Evolutionary conservation across 2,113 vertebrate species (phyloP), one percentile per base, ranked within the genome.

Genomic region (Corvus hawaiiensis): DNA sequence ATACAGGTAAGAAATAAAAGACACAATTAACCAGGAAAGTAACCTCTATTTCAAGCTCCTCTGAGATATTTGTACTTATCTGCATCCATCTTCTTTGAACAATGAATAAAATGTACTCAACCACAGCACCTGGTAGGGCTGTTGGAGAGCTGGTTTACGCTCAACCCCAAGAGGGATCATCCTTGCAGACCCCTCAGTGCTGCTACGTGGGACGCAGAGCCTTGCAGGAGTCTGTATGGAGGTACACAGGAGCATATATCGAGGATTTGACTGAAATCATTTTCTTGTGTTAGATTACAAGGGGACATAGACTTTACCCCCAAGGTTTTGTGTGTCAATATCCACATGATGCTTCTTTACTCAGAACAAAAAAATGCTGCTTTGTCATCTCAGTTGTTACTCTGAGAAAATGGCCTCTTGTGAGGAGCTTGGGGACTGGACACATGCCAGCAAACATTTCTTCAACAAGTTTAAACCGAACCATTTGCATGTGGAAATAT

Each of bases 381-480:
- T 87, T 88, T 54, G 56, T 75, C 61, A 61, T 52, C 23, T 93
- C 58, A 76, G 51, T 13, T 61, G 69, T 55, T 94, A 85, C 84
- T 89, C 84, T 69, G 92, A 96, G 91, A 90, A 97, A 95, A 90
- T 20, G 46, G 81, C 71, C 66, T 28, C 79, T 80, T 89, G 41
- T 33, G 62, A 67, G 89, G 74, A 86, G 90, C 91, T 72, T 87
- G 77, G 92, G 86, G 90, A 91, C 84, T 72, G 83, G 89, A 71
- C 49, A 95, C 69, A 66, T 3, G 13, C 84, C 87, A 94, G 64
- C 77, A 96, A 94, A 95, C 54, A 87, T 27, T 73, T 91, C 91
- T 95, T 73, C 94, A 95, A 51, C 55, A 95, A 93, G 92, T 66
- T 94, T 63, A 91, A 91, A 82, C 84, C 93, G 76, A 84, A 81